phyloP scores from a whole-genome alignment of 2,888 invertebrate species.

The Noctua pronuba region DNA sequence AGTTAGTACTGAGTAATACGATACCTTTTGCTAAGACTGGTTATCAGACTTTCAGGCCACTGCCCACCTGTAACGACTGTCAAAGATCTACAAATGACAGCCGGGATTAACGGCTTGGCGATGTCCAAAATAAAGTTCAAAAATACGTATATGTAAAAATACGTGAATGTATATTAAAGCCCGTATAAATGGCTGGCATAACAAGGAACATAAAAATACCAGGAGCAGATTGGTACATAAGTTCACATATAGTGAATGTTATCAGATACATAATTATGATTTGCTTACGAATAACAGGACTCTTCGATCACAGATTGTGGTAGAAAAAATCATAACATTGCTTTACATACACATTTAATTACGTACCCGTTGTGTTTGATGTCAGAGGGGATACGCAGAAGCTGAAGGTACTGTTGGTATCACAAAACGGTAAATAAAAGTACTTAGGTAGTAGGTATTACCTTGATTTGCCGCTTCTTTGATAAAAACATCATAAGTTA shows the following conservation, averaged over 20 bases:
- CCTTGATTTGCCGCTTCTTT: not conserved
- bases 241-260: conserved; percentile 28
- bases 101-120: not conserved
- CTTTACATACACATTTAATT: conserved; percentile 21
- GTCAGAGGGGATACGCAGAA: not conserved
- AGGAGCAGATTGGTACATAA: not conserved
- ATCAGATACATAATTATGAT: conserved; percentile 10
- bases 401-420: rapidly evolving
- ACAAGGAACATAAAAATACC: not conserved
- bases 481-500: too few species aligned
- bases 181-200: not conserved
- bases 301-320: conserved; percentile 21
- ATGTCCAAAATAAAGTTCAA: not conserved
- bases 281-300: conserved; percentile 8
- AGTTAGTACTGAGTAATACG: not conserved
- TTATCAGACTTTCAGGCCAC: too few species aligned
- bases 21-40: not conserved
- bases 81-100: too few species aligned
- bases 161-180: too few species aligned
- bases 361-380: conserved; percentile 31
- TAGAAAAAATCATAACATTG: conserved; percentile 34
- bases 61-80: too few species aligned
- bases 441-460: not conserved
- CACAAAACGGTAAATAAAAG: not conserved
- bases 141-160: too few species aligned